Evolutionary conservation across 2,113 vertebrate genomes (phyloP), one percentile per base, ranked within the genome.

Genomic region (Microtus montanus): DNA sequence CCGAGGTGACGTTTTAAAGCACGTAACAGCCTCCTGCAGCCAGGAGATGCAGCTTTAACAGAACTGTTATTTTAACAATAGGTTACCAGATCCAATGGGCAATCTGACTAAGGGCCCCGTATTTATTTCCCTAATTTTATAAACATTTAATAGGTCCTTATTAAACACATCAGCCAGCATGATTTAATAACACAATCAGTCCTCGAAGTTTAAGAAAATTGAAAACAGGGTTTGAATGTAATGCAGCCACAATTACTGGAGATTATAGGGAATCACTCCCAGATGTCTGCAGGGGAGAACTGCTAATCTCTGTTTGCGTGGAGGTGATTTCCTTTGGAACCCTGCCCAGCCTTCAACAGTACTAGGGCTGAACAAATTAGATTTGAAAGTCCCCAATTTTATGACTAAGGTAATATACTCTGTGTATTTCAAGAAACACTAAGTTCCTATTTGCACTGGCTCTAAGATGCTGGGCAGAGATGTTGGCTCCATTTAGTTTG

Each of bases 161-260:
- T 99, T 99, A 99, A 99, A 99, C 98, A 99, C 99, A 99, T 99
- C 99, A 98, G 99, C 99, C 99, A 99, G 99, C 99, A 99, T 99
- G 99, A 99, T 99, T 99, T 99, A 99, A 99, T 99, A 99, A 99
- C 99, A 99, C 99, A 99, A 99, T 99, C 99, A 99, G 99, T 99
- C 80, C 98, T 99, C 99, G 98, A 99, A 98, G 99, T 99, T 99
- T 99, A 99, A 98, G 99, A 99, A 99, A 99, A 99, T 99, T 99
- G 99, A 99, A 99, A 99, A 99, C 99, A 99, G 99, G 98, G 98
- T 98, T 98, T 98, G 98, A 99, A 99, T 99, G 98, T 99, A 99
- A 99, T 99, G 98, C 99, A 99, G 98, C 99, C 99, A 99, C 99
- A 99, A 99, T 99, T 99, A 99, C 99, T 98, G 99, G 98, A 99